Base-by-base conservation (phyloP, 2,888 invertebrate species). In the Synergus umbraculus region DNA sequence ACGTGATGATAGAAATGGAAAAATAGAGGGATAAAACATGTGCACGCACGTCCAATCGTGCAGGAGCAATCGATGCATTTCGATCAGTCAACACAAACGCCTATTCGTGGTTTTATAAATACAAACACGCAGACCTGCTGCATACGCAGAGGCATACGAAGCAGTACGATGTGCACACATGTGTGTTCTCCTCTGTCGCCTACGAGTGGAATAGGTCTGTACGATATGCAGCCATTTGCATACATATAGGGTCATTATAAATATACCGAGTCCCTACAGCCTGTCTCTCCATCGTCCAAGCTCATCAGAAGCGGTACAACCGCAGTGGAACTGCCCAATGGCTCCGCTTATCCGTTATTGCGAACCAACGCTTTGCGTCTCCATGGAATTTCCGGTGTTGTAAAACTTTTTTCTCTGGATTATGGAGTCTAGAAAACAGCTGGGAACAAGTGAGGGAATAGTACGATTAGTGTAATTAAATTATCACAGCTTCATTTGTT, bases 221-320 rank as follows among this genome's bases (percentile, higher is more conserved):
- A 89, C 90, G 91, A 91, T 91, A 91, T 91, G 91, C 91, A 89
- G 88, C 91, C 91, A 92, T 92, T 92, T 92, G 92, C 92, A 92
- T 92, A 92, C 91, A 92, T 92, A 92, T 92, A 91, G 91, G 91
- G 89, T 91, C 91, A 92, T 92, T 92, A 91, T 91, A 90, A 91
- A 91, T 91, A 90, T 89, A 91, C 89, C 87, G 83, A 87, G 85
- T 85, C 83, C 82, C 69, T 54, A 83, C 86, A 86, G 83, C 84
- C 84, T 84, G 88, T 88, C 88, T 88, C 88, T 88, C 85, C 84
- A 88, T 87, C 87, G 88, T 89, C 88, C 86, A 84, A 84, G 86
- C 88, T 89, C 88, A 89, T 90, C 90, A 89, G 86, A 83, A 87
- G 85, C 85, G 86, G 86, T 86, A 87, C 85, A 86, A 84, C 69